phyloP scores from a whole-genome alignment of 1,140 invertebrate species.

The Pomacea maculata region DNA sequence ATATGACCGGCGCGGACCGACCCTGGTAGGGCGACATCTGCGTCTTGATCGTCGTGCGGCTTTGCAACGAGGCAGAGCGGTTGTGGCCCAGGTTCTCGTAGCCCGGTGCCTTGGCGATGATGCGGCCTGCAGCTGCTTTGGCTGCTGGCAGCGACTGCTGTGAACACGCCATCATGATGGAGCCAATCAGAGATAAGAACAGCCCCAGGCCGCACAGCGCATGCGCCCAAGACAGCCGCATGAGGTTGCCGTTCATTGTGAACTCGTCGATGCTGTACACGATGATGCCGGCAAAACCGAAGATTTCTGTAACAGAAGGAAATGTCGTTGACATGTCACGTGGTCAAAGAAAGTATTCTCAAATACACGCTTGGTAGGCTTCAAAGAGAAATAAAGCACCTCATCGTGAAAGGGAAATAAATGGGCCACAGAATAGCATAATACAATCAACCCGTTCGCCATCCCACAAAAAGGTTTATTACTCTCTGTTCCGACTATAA shows the following conservation, averaged over 20 bases:
- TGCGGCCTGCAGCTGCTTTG: constrained; percentile 12
- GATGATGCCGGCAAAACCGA: constrained; percentile 18
- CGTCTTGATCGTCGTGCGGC: constrained; percentile 9
- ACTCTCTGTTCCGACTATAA: background rate
- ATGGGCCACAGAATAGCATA: no score
- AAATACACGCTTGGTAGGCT: no score
- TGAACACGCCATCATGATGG: constrained; percentile 25
- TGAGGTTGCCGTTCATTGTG: constrained; percentile 7
- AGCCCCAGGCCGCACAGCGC: constrained; percentile 19
- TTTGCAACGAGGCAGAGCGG: constrained; percentile 16
- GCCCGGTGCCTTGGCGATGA: constrained; percentile 15
- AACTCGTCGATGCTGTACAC: constrained; percentile 14
- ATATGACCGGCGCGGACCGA: constrained; percentile 5
- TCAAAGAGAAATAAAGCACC: no score
- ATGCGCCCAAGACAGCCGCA: constrained; percentile 14
- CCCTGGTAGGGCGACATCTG: constrained; percentile 20
- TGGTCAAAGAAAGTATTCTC: no score
- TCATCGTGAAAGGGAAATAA: no score
- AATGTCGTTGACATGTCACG: background rate
- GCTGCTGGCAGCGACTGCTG: constrained; percentile 21
- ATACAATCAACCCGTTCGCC: no score
- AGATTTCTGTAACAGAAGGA: constrained; percentile 15
- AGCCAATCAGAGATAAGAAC: constrained; percentile 19
- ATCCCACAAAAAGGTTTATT: no score
- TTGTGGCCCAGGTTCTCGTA: constrained; percentile 24